Conservation (phyloP, 30 jellyfish, hydroid and myxozoan genomes). For the Morbakka virulenta region DNA sequence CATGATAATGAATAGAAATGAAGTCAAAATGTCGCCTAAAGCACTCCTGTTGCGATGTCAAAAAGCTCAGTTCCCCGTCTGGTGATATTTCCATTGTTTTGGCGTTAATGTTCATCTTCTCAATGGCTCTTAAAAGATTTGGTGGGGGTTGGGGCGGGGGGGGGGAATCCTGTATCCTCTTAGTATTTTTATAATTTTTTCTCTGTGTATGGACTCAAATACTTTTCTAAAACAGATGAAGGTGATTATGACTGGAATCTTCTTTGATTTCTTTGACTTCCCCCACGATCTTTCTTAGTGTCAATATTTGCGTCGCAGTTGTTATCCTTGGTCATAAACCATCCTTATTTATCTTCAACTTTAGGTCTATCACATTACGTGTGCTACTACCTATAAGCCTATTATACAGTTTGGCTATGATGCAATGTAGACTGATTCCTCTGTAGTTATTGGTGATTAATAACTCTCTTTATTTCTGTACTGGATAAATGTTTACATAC, state of each 20-base stretch:
- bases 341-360: not conserved
- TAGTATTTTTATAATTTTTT: too few relatives aligned
- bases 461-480: not conserved
- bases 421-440: not conserved
- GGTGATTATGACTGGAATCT: not conserved
- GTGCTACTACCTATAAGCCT: not conserved
- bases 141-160: too few relatives aligned
- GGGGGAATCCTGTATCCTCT: too few relatives aligned
- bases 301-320: not conserved
- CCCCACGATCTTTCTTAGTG: slow-evolving; percentile 5
- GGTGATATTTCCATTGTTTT: too few relatives aligned
- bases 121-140: too few relatives aligned
- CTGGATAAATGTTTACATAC: not conserved
- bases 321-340: slow-evolving; percentile 5
- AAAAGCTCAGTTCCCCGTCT: too few relatives aligned
- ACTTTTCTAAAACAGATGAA: too few relatives aligned
- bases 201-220: too few relatives aligned
- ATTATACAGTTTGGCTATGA: not conserved
- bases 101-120: too few relatives aligned
- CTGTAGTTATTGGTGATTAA: not conserved
- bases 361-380: not conserved
- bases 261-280: slow-evolving; percentile 10
- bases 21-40: not conserved
- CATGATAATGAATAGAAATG: not conserved
- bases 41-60: slow-evolving; percentile 8